phyloP scores from a whole-genome alignment of 2,113 vertebrate genomes.

The Silurus asotus region DNA sequence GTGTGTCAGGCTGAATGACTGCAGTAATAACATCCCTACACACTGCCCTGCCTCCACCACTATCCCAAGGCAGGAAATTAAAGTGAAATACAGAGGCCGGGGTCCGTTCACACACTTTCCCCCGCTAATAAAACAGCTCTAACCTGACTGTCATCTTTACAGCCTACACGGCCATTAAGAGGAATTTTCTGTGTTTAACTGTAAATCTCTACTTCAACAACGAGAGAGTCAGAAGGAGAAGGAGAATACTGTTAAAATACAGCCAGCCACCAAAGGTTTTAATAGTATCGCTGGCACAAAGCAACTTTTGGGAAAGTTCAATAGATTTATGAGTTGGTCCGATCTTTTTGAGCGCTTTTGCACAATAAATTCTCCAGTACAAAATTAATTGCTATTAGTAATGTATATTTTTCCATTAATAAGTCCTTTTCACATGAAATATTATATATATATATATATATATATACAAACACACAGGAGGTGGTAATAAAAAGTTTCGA shows the following conservation, averaged over 20 bases:
- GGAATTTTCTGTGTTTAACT: slow-evolving; percentile 48
- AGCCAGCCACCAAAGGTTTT: slow-evolving; percentile 8
- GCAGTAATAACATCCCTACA: slow-evolving; percentile 48
- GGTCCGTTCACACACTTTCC: slow-evolving; percentile 31
- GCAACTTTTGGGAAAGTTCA: neutral
- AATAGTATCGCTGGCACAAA: slow-evolving; percentile 12
- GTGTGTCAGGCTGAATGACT: slow-evolving; percentile 34
- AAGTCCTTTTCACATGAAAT: neutral
- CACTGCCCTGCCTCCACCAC: slow-evolving; percentile 30
- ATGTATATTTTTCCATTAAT: neutral
- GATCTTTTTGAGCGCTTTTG: neutral
- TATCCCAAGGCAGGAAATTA: slow-evolving; percentile 55
- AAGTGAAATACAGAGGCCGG: slow-evolving; percentile 53
- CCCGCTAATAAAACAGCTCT: slow-evolving; percentile 51
- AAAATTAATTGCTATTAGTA: neutral
- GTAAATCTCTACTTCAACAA: slow-evolving; percentile 53
- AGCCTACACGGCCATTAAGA: slow-evolving; percentile 51
- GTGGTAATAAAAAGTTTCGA: no score
- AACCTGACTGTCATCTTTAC: slow-evolving; percentile 59
- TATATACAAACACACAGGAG: no score
- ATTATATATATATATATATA: neutral
- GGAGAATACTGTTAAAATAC: slow-evolving; percentile 38
- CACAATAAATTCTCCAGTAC: neutral
- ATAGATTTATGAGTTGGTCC: slow-evolving; percentile 2
- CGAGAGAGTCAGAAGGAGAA: slow-evolving; percentile 38